Conservation (phyloP, 1,140 invertebrate species). For the Drosophila baimaii region DNA sequence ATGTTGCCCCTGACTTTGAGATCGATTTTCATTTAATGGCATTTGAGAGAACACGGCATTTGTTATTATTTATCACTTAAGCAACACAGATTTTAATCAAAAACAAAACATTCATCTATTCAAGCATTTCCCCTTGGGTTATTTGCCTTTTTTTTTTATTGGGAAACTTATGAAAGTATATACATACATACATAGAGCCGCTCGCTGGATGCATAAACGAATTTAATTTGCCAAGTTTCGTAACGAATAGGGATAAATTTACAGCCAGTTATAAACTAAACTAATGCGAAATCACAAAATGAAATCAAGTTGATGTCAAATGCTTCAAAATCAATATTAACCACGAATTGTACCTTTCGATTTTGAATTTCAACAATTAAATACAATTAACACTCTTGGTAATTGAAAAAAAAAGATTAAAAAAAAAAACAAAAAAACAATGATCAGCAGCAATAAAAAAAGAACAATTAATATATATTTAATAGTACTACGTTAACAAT, state of each 20-base stretch:
- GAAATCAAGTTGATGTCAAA: constrained; percentile 22
- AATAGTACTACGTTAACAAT: constrained; percentile 49
- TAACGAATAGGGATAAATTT: constrained; percentile 39
- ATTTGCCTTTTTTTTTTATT: too few species aligned
- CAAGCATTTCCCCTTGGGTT: not conserved
- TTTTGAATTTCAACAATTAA: constrained; percentile 43
- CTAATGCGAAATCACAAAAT: constrained; percentile 13
- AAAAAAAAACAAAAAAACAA: not conserved
- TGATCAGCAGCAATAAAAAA: constrained; percentile 33
- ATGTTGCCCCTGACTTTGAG: not conserved
- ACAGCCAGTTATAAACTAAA: constrained; percentile 39
- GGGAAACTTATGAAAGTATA: not conserved
- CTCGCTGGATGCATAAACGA: constrained; percentile 42
- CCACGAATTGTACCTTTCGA: constrained; percentile 55
- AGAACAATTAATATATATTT: constrained; percentile 38
- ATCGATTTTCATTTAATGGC: constrained; percentile 5
- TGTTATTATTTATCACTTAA: constrained; percentile 36
- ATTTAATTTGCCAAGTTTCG: constrained; percentile 46
- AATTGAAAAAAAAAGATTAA: constrained; percentile 8
- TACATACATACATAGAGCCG: constrained; percentile 7
- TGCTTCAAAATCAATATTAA: constrained; percentile 42
- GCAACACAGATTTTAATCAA: constrained; percentile 22
- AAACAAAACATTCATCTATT: not conserved
- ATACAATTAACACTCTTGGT: constrained; percentile 24
- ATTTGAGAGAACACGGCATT: constrained; percentile 31